Conservation (phyloP, 2,888 invertebrate genomes). For the Drosophila ustulata region DNA sequence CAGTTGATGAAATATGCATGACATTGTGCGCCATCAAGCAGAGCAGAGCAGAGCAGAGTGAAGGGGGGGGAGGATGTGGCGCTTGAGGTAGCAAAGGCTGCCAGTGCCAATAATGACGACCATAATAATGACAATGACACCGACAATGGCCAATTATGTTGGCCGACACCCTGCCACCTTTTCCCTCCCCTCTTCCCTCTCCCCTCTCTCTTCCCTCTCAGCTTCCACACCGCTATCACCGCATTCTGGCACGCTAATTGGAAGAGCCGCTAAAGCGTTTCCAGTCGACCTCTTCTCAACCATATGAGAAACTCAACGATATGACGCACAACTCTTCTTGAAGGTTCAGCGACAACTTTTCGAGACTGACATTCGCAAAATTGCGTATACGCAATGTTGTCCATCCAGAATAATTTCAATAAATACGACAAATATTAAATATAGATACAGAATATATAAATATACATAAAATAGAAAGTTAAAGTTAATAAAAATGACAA, state of each 20-base stretch:
- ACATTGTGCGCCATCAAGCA: constrained; percentile 46
- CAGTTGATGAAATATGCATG: constrained; percentile 72
- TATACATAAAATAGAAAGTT: too few species aligned
- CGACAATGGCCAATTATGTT: constrained; percentile 58
- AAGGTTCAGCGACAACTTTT: not conserved
- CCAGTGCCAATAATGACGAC: constrained; percentile 56
- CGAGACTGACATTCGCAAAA: not conserved
- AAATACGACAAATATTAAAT: too few species aligned
- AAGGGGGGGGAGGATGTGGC: not conserved
- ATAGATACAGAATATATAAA: too few species aligned
- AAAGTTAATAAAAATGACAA: too few species aligned
- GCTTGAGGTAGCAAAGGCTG: constrained; percentile 11
- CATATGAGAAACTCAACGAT: constrained; percentile 9
- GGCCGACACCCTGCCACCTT: constrained; percentile 31
- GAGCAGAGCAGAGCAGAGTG: not conserved
- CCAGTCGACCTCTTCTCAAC: not conserved
- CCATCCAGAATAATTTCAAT: constrained; percentile 3
- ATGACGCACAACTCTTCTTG: constrained; percentile 1
- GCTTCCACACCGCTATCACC: not conserved
- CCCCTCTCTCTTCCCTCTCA: not conserved
- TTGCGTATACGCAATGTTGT: constrained; percentile 33
- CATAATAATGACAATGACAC: constrained; percentile 75
- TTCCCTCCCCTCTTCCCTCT: not conserved
- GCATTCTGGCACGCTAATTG: constrained; percentile 38
- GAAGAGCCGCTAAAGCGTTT: constrained; percentile 46